Conservation (phyloP, 2,888 invertebrate genomes). For the Netelia virgata region DNA sequence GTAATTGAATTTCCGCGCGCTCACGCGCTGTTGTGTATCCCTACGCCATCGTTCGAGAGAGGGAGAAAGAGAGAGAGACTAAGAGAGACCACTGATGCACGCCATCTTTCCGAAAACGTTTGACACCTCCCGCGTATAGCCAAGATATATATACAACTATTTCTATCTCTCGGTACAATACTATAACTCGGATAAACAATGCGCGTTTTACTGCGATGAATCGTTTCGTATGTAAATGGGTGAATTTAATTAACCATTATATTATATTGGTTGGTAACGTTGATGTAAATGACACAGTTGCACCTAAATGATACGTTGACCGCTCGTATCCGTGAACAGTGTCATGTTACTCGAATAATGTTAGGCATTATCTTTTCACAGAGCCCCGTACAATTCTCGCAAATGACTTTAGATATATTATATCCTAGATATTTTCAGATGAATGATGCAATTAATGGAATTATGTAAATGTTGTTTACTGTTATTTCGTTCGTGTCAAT, state of each 20-base stretch:
- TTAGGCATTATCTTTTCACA: constrained; percentile 18
- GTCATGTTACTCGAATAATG: constrained; percentile 6
- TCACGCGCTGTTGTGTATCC: constrained; percentile 66
- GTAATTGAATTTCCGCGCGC: constrained; percentile 78
- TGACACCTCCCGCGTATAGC: neutral
- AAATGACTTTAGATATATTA: neutral
- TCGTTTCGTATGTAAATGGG: constrained; percentile 19
- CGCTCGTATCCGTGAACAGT: constrained; percentile 7
- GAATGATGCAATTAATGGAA: neutral
- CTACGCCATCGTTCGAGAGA: constrained; percentile 38
- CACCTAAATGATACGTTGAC: neutral
- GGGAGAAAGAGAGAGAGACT: constrained; percentile 2
- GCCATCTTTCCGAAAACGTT: constrained; percentile 70
- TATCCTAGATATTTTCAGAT: neutral
- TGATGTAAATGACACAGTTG: neutral
- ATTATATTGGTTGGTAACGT: neutral
- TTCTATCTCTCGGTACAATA: constrained; percentile 29
- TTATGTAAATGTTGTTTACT: too few species aligned
- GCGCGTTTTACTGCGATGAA: constrained; percentile 46
- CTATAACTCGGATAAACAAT: constrained; percentile 74
- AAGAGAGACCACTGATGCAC: neutral
- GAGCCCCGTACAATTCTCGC: neutral
- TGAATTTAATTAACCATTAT: constrained; percentile 31
- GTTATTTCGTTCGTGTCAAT: too few species aligned
- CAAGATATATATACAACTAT: neutral